A percentile compares a stretch with the other conserved stretches of the same genome.
Evolutionary conservation across 2,888 invertebrate genomes (phyloP).

Genomic region (Napeogenes sylphis): DNA sequence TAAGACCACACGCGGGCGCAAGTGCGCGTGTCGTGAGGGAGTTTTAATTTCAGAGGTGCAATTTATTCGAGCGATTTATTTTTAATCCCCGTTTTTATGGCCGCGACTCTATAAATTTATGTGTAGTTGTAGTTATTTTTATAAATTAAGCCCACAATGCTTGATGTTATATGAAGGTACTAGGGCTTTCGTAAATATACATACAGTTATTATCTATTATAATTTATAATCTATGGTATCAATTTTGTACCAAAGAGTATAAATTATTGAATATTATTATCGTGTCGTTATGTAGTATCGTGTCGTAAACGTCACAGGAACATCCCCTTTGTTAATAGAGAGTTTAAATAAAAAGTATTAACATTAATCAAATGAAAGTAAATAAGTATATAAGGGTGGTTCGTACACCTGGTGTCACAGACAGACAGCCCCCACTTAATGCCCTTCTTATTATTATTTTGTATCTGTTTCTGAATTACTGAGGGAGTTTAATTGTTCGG

Average conservation of each 20-base stretch:
- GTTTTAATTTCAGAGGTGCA: slow-evolving; percentile 78
- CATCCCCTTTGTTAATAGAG: not conserved
- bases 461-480: slow-evolving; percentile 76
- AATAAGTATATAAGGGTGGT: slow-evolving; percentile 61
- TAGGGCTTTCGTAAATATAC: slow-evolving; percentile 13
- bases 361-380: slow-evolving; percentile 55
- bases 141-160: slow-evolving; percentile 43
- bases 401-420: slow-evolving; percentile 66
- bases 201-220: no score
- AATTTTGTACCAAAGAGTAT: no score
- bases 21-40: slow-evolving; percentile 73
- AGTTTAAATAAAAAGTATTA: slow-evolving; percentile 34
- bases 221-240: no score
- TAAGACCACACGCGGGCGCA: slow-evolving; percentile 43
- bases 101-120: slow-evolving; percentile 72
- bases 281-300: not conserved
- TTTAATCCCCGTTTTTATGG: slow-evolving; percentile 78
- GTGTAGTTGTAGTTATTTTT: slow-evolving; percentile 67
- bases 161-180: slow-evolving; percentile 31
- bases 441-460: slow-evolving; percentile 73
- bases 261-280: no score
- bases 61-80: slow-evolving; percentile 78
- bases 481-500: slow-evolving; percentile 72
- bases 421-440: slow-evolving; percentile 55
- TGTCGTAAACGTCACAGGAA: not conserved